phyloP scores from a whole-genome alignment of 2,888 invertebrate genomes.

The Drosophila falleni region DNA sequence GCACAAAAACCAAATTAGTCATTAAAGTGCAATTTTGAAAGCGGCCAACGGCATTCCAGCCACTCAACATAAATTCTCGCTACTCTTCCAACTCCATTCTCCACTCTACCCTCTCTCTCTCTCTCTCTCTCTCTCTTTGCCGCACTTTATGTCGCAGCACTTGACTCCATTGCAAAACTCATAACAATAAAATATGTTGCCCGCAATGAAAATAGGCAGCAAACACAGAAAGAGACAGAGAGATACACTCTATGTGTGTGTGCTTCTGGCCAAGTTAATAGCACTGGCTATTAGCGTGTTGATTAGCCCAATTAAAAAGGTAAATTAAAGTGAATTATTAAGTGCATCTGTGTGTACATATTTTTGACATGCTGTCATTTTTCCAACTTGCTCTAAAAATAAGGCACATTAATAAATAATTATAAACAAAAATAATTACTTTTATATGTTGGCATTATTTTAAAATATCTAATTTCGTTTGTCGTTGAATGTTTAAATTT shows the following conservation, averaged over 20 bases:
- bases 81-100: background rate
- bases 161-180: constrained; percentile 56
- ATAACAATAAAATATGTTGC: constrained; percentile 77
- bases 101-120: background rate
- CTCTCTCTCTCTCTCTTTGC: background rate
- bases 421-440: background rate
- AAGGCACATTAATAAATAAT: constrained; percentile 6
- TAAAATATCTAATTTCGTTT: background rate
- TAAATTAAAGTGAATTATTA: constrained; percentile 75
- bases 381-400: background rate
- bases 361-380: constrained; percentile 17
- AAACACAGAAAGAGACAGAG: background rate
- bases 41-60: constrained; percentile 31
- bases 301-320: constrained; percentile 75
- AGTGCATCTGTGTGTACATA: constrained; percentile 41
- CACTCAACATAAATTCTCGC: constrained; percentile 23
- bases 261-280: constrained; percentile 51
- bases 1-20: constrained; percentile 75
- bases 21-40: constrained; percentile 78
- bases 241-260: constrained; percentile 26
- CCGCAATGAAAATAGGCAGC: constrained; percentile 41
- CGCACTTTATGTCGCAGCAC: constrained; percentile 9
- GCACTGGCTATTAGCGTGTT: constrained; percentile 72
- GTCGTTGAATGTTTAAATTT: background rate
- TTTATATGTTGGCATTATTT: background rate